Percentiles rank a stretch among this genome's conserved stretches.
Conservation (phyloP, 2,797 vertebrate species). For the Meriones psammophilus region DNA sequence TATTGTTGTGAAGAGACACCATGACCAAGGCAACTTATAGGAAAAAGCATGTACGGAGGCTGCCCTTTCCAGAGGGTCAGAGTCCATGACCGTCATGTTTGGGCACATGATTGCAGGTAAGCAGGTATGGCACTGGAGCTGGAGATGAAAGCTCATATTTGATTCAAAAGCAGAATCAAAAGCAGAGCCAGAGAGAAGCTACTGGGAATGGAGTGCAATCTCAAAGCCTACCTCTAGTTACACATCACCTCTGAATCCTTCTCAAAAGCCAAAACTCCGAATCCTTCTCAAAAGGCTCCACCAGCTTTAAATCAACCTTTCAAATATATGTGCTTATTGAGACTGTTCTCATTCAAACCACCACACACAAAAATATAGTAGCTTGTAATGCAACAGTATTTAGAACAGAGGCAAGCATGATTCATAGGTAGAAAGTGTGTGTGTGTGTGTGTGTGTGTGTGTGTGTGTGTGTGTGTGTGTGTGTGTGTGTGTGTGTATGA, state of each 20-base stretch:
- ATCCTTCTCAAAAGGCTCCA: not conserved
- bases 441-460: not conserved
- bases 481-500: not conserved
- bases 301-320: not conserved
- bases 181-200: not conserved
- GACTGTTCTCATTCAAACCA: not conserved
- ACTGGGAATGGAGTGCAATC: not conserved
- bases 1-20: not conserved
- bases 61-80: not conserved
- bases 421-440: too few species aligned
- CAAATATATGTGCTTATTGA: not conserved
- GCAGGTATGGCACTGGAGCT: too few species aligned
- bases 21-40: not conserved
- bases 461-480: not conserved
- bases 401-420: not conserved
- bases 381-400: not conserved
- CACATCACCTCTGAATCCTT: too few species aligned
- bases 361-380: not conserved
- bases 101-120: not conserved
- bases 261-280: not conserved
- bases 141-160: not conserved
- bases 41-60: too few species aligned
- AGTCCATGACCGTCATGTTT: not conserved
- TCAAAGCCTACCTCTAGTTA: not conserved
- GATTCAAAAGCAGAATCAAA: not conserved